phyloP scores from a whole-genome alignment of 2,888 invertebrate species.

The Acleris sparsana region DNA sequence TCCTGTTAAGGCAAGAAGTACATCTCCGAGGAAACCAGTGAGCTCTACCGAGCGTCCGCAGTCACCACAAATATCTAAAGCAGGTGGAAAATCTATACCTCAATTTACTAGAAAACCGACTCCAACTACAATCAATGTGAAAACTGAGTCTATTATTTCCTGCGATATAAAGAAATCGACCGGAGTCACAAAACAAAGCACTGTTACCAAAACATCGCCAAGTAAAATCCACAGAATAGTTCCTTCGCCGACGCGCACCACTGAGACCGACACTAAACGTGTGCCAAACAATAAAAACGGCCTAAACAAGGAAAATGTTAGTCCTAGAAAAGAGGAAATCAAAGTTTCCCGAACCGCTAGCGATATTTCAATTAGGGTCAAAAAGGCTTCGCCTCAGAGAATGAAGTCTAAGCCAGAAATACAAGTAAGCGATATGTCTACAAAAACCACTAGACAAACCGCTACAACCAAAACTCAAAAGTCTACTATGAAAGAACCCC shows the following conservation, averaged over 20 bases:
- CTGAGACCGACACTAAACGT: conserved; percentile 63
- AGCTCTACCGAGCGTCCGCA: conserved; percentile 61
- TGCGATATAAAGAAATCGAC: conserved; percentile 61
- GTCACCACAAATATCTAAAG: conserved; percentile 66
- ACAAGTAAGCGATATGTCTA: conserved; percentile 66
- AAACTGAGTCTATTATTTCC: conserved; percentile 56
- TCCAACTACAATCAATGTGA: conserved; percentile 56
- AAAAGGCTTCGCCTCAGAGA: conserved; percentile 70
- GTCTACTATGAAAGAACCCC: conserved; percentile 55
- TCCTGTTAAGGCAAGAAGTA: conserved; percentile 61
- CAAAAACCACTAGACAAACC: conserved; percentile 56
- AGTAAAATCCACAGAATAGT: conserved; percentile 46
- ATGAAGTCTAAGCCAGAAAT: conserved; percentile 79
- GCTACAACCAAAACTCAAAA: conserved; percentile 52
- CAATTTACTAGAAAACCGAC: conserved; percentile 60
- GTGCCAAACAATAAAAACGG: conserved; percentile 61
- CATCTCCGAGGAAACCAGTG: conserved; percentile 68
- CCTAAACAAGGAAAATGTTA: conserved; percentile 59
- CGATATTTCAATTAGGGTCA: conserved; percentile 81
- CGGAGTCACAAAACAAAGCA: conserved; percentile 58
- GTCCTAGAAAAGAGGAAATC: conserved; percentile 68
- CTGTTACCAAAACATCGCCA: conserved; percentile 51
- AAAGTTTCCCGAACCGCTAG: conserved; percentile 83
- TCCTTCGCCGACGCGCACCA: conserved; percentile 44
- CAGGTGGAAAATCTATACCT: conserved; percentile 59